Conservation (phyloP, 2,888 invertebrate species). For the Drosophila maculinotata region DNA sequence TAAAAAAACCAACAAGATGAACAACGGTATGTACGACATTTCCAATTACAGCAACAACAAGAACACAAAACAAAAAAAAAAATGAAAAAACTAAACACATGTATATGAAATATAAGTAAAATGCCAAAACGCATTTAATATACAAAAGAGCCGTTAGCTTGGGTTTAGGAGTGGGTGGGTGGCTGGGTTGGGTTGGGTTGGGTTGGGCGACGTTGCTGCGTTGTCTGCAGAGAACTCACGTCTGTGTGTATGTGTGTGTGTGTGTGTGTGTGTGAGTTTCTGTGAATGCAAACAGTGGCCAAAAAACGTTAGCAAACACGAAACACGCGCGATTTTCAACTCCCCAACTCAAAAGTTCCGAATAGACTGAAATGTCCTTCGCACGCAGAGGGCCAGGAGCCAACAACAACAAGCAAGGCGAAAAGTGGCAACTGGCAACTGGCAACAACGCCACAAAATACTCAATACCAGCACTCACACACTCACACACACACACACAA, state of each 20-base stretch:
- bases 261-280: constrained; percentile 17
- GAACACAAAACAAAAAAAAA: neutral
- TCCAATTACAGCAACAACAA: constrained; percentile 37
- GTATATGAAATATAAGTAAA: constrained; percentile 1
- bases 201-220: neutral
- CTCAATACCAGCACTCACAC: constrained; percentile 35
- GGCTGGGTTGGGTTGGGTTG: no score
- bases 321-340: constrained; percentile 71
- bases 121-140: constrained; percentile 24
- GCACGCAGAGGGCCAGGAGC: constrained; percentile 56
- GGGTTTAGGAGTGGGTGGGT: neutral
- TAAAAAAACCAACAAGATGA: no score
- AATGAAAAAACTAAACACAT: neutral
- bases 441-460: constrained; percentile 51
- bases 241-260: constrained; percentile 5
- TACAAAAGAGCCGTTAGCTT: constrained; percentile 14
- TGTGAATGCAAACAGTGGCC: constrained; percentile 24
- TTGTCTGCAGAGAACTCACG: neutral
- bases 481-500: constrained; percentile 22
- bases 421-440: constrained; percentile 46
- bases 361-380: constrained; percentile 80
- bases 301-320: constrained; percentile 49
- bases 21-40: constrained; percentile 18
- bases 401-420: constrained; percentile 37
- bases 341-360: constrained; percentile 81